phyloP scores from a whole-genome alignment of 1,140 invertebrate species.

The Oncopeltus fasciatus region DNA sequence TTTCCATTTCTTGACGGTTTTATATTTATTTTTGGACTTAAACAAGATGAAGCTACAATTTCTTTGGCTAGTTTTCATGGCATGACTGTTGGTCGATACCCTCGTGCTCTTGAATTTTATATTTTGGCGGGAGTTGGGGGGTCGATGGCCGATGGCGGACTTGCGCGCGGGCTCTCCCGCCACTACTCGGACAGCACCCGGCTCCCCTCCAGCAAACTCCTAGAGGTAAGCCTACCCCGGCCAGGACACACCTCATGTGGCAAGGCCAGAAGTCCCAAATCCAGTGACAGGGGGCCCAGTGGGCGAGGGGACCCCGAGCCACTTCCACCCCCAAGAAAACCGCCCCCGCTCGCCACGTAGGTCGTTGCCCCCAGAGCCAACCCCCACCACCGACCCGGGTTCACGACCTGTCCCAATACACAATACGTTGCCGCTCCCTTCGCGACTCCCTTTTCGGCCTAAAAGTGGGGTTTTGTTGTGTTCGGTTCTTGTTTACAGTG shows the following conservation, averaged over 20 bases:
- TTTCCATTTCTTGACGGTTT: too few relatives aligned
- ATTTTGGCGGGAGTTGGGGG: neutral
- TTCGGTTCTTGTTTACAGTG: too few relatives aligned
- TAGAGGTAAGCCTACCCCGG: neutral
- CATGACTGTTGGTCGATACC: too few relatives aligned
- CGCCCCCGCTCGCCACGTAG: too few relatives aligned
- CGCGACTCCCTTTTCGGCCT: neutral
- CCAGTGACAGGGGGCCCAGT: neutral
- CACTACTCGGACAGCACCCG: neutral
- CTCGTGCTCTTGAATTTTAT: too few relatives aligned
- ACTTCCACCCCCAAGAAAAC: too few relatives aligned
- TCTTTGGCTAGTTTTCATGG: too few relatives aligned
- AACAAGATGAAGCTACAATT: too few relatives aligned
- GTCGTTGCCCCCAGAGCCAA: neutral
- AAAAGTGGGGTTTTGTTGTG: too few relatives aligned
- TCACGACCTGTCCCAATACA: neutral
- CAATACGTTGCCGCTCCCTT: neutral
- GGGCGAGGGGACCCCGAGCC: neutral
- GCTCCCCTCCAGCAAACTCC: neutral
- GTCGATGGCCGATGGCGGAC: neutral
- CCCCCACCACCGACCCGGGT: too few relatives aligned
- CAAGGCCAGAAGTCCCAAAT: neutral
- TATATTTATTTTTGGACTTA: too few relatives aligned
- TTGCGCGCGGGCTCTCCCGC: neutral
- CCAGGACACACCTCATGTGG: too few relatives aligned